Conservation (phyloP, 2,797 vertebrate genomes). For the Atherinosoma microstoma region DNA sequence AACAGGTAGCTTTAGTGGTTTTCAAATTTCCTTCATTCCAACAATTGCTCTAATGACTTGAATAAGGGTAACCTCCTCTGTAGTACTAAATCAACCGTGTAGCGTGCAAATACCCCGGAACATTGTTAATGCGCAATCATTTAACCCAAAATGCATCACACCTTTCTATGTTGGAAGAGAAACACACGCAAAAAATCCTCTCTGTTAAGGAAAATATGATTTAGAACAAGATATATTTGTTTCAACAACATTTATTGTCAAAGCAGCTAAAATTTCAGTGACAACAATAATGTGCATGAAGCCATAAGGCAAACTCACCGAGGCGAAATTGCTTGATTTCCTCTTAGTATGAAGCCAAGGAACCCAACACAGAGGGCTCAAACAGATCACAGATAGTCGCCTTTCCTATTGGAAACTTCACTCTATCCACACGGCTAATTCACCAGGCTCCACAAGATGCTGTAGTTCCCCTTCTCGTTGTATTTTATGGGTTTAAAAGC, state of each 20-base stretch:
- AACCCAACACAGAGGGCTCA: slow-evolving; percentile 47
- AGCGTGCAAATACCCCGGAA: slow-evolving; percentile 54
- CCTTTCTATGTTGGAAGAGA: slow-evolving; percentile 18
- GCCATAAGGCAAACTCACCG: slow-evolving; percentile 78
- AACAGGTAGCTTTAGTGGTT: slow-evolving; percentile 77
- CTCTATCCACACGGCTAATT: slow-evolving; percentile 71
- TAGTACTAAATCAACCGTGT: slow-evolving; percentile 24
- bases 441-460: slow-evolving; percentile 60
- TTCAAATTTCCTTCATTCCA: slow-evolving; percentile 22
- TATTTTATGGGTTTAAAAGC: slow-evolving; percentile 52
- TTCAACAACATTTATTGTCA: neutral
- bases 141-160: slow-evolving; percentile 57
- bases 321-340: slow-evolving; percentile 69
- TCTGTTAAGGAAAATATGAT: neutral
- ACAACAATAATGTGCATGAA: slow-evolving; percentile 27
- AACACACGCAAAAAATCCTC: slow-evolving; percentile 34
- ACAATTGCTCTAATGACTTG: slow-evolving; percentile 16
- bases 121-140: slow-evolving; percentile 67
- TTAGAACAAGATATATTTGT: neutral
- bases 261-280: slow-evolving; percentile 6
- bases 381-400: slow-evolving; percentile 57
- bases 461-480: slow-evolving; percentile 66
- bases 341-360: slow-evolving; percentile 72
- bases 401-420: slow-evolving; percentile 70
- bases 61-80: neutral